Base-by-base conservation (phyloP, 2,113 vertebrate genomes). In the Cephalopholis sonnerati region DNA sequence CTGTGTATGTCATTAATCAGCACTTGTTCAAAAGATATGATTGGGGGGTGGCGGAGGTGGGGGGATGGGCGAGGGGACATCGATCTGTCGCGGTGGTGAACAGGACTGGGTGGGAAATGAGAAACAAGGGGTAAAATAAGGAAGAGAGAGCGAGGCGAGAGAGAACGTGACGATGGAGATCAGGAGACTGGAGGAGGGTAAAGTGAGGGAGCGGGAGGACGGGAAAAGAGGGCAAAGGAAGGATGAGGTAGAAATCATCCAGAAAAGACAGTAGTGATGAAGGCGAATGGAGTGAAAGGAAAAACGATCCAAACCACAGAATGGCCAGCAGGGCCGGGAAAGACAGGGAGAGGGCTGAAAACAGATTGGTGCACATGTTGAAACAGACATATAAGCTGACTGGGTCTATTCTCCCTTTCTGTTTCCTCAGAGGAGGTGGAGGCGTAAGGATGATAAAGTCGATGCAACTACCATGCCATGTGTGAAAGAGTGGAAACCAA, bases 1-100 rank as follows among this genome's bases (percentile, higher is more conserved):
- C 92, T 91, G 91, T 94, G 94, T 94, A 93, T 96, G 92, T 97
- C 96, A 92, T 96, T 96, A 95, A 97, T 97, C 96, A 96, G 92
- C 95, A 95, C 57, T 94, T 96, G 92, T 95, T 94, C 92, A 92
- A 91, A 92, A 94, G 90, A 93, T 93, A 92, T 94, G 92, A 94
- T 92, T 81, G 81, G 85, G 85, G 78, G 73, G 71, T 62, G 1
- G 57, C 1, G 18, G 18, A 65, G 74, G 74, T 41, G 68, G 84
- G 81, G 81, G 88, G 79, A 36, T 20, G 85, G 79, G 82, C 3
- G 67, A 53, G 69, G 74, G 32, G 71, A 73, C 78, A 91, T 89
- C 55, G 91, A 91, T 93, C 87, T 73, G 81, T 89, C 85, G 44
- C 67, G 58, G 83, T 32, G 51, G 55, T 48, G 66, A 72, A 84